Evolutionary conservation across 2,888 invertebrate species (phyloP), one percentile per base, ranked within the genome.

Genomic region (Ormyrus labotus): DNA sequence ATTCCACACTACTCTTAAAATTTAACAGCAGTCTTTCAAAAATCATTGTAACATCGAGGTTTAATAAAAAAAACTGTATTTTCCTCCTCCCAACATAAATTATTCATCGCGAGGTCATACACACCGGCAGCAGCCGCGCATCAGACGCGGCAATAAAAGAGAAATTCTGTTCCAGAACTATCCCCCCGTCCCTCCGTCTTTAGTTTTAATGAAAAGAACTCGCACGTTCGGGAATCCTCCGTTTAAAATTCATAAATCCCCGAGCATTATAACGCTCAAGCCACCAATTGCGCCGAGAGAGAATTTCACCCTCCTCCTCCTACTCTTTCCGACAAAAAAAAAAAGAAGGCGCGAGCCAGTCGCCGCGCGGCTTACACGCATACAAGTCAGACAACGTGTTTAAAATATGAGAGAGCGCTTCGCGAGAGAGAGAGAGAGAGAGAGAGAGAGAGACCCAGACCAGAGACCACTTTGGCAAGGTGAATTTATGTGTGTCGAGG

Each of bases 401-500:
- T 61, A 78, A 72, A 72, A 78, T 72, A 78, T 60, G 67, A 78
- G 61, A 19, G 19, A 34, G 48, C 10, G 51, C 67, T 47, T 61
- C 61, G 34, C 34, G 9, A 64, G 69, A 50, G 1, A 19, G 19
- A 19, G 19, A 19, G 1, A 19, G 19, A 19, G 19, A 19, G 19
- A 19, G 19, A 19, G 19, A 19, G 19, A 19, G 19, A 19, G 19
- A 19, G 19, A 19, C 19, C 19, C 19, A 50, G 67, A 72, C 71
- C 50, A 57, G 19, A 79, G 19, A 70, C 71, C 61, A 63, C 53
- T 63, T 79, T 57, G 9, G 45, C 57, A 11, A 13, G 50, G 5
- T 13, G 57, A 79, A 74, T 79, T 73, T 69, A 79, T 74, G 57
- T 73, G 19, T 19, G 57, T 11, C 51, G 51, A 69, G 68, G 19